These are phyloP conservation scores for Eulithis testata DNA, from an alignment of 2,888 invertebrate genomes.

Conservation along the genomic window DNA sequence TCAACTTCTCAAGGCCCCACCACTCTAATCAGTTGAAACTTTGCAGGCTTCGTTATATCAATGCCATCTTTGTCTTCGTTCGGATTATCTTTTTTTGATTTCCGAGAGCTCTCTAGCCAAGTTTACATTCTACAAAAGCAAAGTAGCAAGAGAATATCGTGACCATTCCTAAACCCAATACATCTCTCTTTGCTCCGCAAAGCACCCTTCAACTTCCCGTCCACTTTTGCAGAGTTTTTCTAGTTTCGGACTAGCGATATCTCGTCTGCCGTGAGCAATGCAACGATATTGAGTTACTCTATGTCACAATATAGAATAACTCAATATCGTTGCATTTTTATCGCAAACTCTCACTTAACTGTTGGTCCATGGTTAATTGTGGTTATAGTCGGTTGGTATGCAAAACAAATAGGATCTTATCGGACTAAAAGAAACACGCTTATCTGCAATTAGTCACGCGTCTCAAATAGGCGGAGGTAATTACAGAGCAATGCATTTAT, in stretches of 20 bases:
- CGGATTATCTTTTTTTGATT: not conserved
- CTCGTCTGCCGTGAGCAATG: no score
- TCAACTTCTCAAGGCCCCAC: constrained; percentile 16
- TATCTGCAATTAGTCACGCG: constrained; percentile 13
- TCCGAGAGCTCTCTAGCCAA: no score
- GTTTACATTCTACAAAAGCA: no score
- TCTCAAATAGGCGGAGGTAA: not conserved
- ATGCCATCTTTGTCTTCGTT: constrained; percentile 16
- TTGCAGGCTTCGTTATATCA: constrained; percentile 8
- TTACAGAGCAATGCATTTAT: not conserved
- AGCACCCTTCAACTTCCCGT: no score
- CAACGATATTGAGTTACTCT: no score
- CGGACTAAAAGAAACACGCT: constrained; percentile 12
- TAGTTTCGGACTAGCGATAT: no score
- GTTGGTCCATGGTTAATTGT: not conserved
- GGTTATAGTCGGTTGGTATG: not conserved
- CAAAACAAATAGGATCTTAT: constrained; percentile 8
- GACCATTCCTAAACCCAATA: no score
- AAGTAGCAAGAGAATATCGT: no score
- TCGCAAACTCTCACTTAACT: not conserved
- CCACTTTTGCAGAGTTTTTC: no score
- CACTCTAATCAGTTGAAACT: constrained; percentile 7
- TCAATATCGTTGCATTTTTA: not conserved
- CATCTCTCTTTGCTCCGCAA: no score
- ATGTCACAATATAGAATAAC: not conserved